phyloP scores from a whole-genome alignment of 1,140 invertebrate genomes.

The Saxidomus purpurata region DNA sequence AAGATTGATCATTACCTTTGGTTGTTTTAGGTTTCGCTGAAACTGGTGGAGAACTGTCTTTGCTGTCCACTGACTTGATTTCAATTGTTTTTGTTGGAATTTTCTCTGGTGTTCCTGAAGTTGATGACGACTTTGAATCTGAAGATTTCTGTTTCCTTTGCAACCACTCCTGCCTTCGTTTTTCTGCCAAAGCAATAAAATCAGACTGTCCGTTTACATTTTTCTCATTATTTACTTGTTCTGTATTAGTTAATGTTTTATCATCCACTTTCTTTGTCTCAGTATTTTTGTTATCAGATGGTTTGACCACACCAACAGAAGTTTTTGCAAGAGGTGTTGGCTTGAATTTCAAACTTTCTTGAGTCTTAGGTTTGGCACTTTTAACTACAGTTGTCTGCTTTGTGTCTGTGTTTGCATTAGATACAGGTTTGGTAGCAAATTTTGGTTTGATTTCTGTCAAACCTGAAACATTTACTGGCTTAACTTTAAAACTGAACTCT shows the following conservation, averaged over 20 bases:
- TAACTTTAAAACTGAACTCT: slow-evolving; percentile 49
- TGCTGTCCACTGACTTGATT: slow-evolving; percentile 28
- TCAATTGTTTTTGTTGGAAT: slow-evolving; percentile 54
- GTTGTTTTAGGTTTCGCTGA: slow-evolving; percentile 45
- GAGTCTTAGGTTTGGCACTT: slow-evolving; percentile 22
- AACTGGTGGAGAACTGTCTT: slow-evolving; percentile 35
- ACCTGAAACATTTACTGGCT: slow-evolving; percentile 48
- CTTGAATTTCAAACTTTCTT: slow-evolving; percentile 40
- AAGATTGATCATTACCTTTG: neutral
- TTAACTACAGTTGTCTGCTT: slow-evolving; percentile 18
- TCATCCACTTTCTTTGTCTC: slow-evolving; percentile 24
- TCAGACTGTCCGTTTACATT: slow-evolving; percentile 68
- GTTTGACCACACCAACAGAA: slow-evolving; percentile 5
- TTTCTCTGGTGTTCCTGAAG: slow-evolving; percentile 53
- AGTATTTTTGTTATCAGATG: slow-evolving; percentile 15
- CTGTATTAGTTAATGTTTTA: slow-evolving; percentile 33
- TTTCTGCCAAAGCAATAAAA: slow-evolving; percentile 82
- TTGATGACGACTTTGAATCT: slow-evolving; percentile 65
- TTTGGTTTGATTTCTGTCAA: slow-evolving; percentile 52
- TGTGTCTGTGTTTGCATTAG: neutral
- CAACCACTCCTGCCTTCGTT: slow-evolving; percentile 80
- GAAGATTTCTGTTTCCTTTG: slow-evolving; percentile 74
- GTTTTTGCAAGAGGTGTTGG: slow-evolving; percentile 48
- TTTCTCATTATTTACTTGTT: slow-evolving; percentile 57
- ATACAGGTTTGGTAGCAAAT: slow-evolving; percentile 20